Base-by-base conservation (phyloP, 2,113 vertebrate species). In the Mus pahari region DNA sequence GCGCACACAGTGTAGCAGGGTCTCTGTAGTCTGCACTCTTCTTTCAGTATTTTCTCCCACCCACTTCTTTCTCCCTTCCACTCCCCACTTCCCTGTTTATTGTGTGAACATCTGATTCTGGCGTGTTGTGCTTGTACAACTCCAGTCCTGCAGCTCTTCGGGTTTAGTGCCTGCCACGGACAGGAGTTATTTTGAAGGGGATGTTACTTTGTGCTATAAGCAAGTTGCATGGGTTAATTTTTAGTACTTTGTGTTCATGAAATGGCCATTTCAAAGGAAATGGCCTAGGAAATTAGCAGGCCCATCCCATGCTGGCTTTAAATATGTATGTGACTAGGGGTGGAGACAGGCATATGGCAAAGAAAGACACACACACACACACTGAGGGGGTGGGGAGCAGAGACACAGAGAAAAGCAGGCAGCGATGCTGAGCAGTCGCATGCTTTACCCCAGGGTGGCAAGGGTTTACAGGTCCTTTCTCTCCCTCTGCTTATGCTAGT, bases 41-140 rank as follows among this genome's bases (percentile, higher is more conserved):
- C 28, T 20, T 28, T 31, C n/a, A 5, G 13, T 19, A 22, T 45
- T 84, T 36, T 19, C 20, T 11, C 36, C 22, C 16, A 24, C 0
- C 2, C 7, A 24, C 24, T 2, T 17, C 7, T 42, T 36, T 55
- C 2, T 17, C 12, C 24, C 22, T 1, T 24, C 13, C 28, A 0
- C 33, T 77, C 14, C 2, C 26, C 17, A 77, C 78, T 60, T 17
- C 95, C 95, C 91, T 88, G 39, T 77, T 2, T 0, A 36, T 95
- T 93, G 75, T 94, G 92, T 89, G 97, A 98, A 97, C 36, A 93
- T 82, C 93, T 93, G 96, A 97, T 98, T 97, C 96, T 97, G 50
- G 77, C 55, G 77, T 94, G 97, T 0, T 98, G 97, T 97, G 66
- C 45, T 17, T 53, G 26, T 14, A 5, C 93, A 93, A 96, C 95